Conservation (phyloP, 2,797 vertebrate genomes). For the Philypnodon macrostomus region DNA sequence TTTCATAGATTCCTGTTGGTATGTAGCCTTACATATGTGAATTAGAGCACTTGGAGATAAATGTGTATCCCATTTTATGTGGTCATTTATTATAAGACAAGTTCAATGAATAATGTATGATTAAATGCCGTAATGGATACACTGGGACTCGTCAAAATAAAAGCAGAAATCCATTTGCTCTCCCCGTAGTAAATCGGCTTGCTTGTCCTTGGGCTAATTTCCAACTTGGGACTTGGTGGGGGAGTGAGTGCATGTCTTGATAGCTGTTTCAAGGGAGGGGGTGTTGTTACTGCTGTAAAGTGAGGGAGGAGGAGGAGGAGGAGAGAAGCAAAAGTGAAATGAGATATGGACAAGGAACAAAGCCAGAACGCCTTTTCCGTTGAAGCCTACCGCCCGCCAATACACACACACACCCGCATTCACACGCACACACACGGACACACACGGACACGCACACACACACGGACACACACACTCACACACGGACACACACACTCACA, state of each 20-base stretch:
- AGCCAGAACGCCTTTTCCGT: conserved; percentile 55
- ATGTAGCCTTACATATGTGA: conserved; percentile 51
- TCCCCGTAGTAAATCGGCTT: conserved; percentile 74
- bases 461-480: conserved; percentile 1
- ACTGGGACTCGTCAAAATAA: conserved; percentile 79
- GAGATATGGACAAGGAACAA: conserved; percentile 61
- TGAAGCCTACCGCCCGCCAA: conserved; percentile 27
- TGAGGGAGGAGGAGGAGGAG: conserved; percentile 30
- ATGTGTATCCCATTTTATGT: conserved; percentile 73
- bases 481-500: too few species aligned
- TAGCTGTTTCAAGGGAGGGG: conserved; percentile 55
- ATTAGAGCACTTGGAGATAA: conserved; percentile 39
- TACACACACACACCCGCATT: conserved; percentile 4
- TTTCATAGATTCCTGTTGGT: conserved; percentile 53
- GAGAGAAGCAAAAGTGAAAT: conserved; percentile 47
- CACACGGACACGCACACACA: background rate
- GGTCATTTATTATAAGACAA: conserved; percentile 74
- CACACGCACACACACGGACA: background rate
- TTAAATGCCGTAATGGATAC: conserved; percentile 79
- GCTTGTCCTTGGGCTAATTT: conserved; percentile 80
- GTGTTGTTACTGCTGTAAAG: conserved; percentile 52
- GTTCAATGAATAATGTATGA: conserved; percentile 78
- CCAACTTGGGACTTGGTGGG: conserved; percentile 67
- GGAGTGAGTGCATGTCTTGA: conserved; percentile 65
- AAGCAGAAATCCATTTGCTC: conserved; percentile 79